Conservation (phyloP, 30 jellyfish, hydroid and myxozoan species). For the Clytia hemisphaerica region DNA sequence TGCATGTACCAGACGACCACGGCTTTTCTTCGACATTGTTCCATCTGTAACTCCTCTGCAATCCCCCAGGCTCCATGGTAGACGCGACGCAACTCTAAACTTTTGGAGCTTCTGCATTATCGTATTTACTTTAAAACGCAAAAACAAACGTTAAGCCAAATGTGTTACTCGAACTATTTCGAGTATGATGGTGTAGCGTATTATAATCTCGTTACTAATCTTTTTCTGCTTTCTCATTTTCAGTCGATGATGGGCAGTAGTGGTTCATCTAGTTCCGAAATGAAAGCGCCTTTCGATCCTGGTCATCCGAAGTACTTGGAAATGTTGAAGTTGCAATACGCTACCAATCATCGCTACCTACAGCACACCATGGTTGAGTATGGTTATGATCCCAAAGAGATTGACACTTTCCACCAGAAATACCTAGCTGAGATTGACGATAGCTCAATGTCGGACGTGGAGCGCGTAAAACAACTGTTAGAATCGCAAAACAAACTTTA, state of each 20-base stretch:
- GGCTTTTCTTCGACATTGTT: background rate
- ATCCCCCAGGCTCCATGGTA: too few species aligned
- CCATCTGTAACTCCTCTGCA: background rate
- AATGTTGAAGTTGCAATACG: constrained; percentile 59
- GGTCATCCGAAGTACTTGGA: constrained; percentile 74
- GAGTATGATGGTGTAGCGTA: too few species aligned
- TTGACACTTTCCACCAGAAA: constrained; percentile 52
- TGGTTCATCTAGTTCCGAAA: constrained; percentile 57
- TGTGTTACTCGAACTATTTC: too few species aligned
- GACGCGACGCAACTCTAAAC: too few species aligned
- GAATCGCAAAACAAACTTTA: constrained; percentile 68
- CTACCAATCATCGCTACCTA: constrained; percentile 63
- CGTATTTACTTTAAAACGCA: too few species aligned
- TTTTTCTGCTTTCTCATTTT: too few species aligned
- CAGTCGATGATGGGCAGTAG: background rate
- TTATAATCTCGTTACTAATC: background rate
- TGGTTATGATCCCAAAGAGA: constrained; percentile 76
- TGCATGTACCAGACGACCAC: too few species aligned
- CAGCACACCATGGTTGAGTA: constrained; percentile 64
- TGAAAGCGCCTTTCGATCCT: constrained; percentile 56
- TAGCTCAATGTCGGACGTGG: constrained; percentile 18
- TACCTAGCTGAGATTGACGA: constrained; percentile 48
- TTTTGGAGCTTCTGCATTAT: too few species aligned
- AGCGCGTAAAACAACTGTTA: constrained; percentile 59
- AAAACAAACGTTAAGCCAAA: too few species aligned